These are phyloP conservation scores for Daphoenositta chrysoptera DNA, from an alignment of 2,113 vertebrate species.

Conservation along the genomic window DNA sequence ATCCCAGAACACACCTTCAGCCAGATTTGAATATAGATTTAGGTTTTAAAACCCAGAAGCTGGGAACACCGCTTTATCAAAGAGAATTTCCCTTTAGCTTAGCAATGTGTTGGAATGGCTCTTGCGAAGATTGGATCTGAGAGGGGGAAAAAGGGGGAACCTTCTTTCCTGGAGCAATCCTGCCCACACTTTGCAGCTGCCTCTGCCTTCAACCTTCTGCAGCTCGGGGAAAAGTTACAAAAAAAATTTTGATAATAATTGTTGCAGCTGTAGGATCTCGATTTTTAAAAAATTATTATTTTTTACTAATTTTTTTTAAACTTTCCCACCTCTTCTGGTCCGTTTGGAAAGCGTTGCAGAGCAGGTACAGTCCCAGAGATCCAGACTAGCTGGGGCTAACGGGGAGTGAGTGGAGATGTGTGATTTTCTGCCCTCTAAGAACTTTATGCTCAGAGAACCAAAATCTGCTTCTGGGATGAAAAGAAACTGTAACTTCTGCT, in stretches of 20 bases:
- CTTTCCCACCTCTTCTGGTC: conserved; percentile 65
- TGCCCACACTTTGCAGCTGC: conserved; percentile 65
- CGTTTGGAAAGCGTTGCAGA: conserved; percentile 63
- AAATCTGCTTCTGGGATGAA: conserved; percentile 59
- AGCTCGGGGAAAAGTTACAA: conserved; percentile 63
- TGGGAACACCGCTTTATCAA: conserved; percentile 80
- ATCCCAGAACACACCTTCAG: conserved; percentile 93
- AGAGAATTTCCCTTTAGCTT: conserved; percentile 80
- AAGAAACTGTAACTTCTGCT: conserved; percentile 68
- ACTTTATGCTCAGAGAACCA: conserved; percentile 46
- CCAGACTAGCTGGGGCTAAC: conserved; percentile 58
- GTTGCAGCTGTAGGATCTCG: conserved; percentile 55
- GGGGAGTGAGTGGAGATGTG: conserved; percentile 42
- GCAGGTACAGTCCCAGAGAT: conserved; percentile 65
- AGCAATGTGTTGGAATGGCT: conserved; percentile 73
- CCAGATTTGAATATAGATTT: conserved; percentile 99
- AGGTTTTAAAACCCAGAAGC: conserved; percentile 92
- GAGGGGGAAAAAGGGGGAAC: conserved; percentile 57
- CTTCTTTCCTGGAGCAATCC: conserved; percentile 74
- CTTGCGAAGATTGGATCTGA: conserved; percentile 74
- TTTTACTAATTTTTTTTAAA: not conserved
- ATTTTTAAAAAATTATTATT: not conserved
- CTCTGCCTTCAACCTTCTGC: conserved; percentile 56
- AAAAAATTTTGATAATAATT: not conserved
- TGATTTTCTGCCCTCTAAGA: conserved; percentile 50